Base-by-base conservation (phyloP, 2,797 vertebrate species). In the Urophycis tenuis region DNA sequence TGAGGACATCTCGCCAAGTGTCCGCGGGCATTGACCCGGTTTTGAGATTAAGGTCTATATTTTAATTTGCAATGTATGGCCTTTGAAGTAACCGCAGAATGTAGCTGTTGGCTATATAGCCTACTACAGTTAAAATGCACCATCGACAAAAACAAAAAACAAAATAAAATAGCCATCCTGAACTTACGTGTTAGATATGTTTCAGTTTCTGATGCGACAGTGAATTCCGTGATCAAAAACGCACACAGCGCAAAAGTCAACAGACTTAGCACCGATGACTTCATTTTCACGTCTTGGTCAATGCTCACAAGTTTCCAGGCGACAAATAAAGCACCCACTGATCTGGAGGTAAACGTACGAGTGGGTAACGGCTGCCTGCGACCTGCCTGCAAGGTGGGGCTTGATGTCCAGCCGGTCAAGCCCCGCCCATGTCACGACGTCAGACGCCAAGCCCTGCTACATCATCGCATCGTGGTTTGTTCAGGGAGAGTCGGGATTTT, bases 1-100 rank as follows among this genome's bases (percentile, higher is more conserved):
- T 36, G 91, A 88, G 33, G 91, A 90, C n/a, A 86, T 78, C 64
- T 87, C 88, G 41, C 83, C 84, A 72, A 92, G 77, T 64, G 72
- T 81, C 69, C 76, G 77, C 1, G 91, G 91, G 76, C 92, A 93
- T 72, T 90, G 82, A 35, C 85, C 88, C 67, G 83, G 35, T 82
- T 86, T 92, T 4, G 7, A 41, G 39, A 41, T 41, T 4, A 8
- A 41, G 39, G 11, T 11, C 9, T 41, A 41, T 8, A 35, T 35
- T 35, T 8, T 3, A 35, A 35, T 35, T 35, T 35, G 8, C 34
- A 35, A 35, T 35, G 39, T 12, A 2, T 41, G 39, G 39, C 12
- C 6, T 41, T 35, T 35, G 8, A 35, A 8, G 39, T 41, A 5
- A 41, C 12, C 39, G 12, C 6, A 41, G 39, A 41, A 5, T 41